Evolutionary conservation across 2,888 invertebrate genomes (phyloP).

Genomic region (Chloromyia formosa): DNA sequence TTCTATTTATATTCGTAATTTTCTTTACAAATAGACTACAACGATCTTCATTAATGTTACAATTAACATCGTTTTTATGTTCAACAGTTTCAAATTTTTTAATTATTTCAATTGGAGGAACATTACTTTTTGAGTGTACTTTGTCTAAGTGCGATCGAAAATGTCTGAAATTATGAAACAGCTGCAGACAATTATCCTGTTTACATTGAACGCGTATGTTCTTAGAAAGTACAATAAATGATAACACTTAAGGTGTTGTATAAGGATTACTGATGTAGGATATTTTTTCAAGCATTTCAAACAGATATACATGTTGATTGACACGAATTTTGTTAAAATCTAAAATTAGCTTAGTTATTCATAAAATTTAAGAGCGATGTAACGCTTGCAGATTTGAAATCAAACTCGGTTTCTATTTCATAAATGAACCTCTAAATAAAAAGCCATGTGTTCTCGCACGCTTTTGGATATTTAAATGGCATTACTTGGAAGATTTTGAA

Average conservation of each 20-base stretch:
- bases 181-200: too few relatives aligned
- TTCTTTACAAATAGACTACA: too few relatives aligned
- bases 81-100: too few relatives aligned
- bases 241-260: conserved; percentile 32
- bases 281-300: conserved; percentile 14
- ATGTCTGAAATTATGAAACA: too few relatives aligned
- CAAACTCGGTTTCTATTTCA: conserved; percentile 27
- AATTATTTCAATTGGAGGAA: too few relatives aligned
- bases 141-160: too few relatives aligned
- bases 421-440: conserved; percentile 33
- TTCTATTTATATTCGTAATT: too few relatives aligned
- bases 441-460: conserved; percentile 5
- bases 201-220: conserved; percentile 8
- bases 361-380: conserved; percentile 8
- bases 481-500: conserved; percentile 41
- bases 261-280: conserved; percentile 23
- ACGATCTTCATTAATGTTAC: too few relatives aligned
- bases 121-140: too few relatives aligned
- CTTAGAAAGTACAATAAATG: conserved; percentile 42
- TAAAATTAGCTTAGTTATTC: background rate
- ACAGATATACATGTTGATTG: conserved; percentile 1
- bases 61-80: too few relatives aligned
- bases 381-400: conserved; percentile 6
- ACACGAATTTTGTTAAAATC: background rate
- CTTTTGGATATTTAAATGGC: conserved; percentile 24